A percentile compares a stretch with the other conserved stretches of the same genome.
phyloP scores from a whole-genome alignment of 2,888 invertebrate species.

The Clanis bilineata region DNA sequence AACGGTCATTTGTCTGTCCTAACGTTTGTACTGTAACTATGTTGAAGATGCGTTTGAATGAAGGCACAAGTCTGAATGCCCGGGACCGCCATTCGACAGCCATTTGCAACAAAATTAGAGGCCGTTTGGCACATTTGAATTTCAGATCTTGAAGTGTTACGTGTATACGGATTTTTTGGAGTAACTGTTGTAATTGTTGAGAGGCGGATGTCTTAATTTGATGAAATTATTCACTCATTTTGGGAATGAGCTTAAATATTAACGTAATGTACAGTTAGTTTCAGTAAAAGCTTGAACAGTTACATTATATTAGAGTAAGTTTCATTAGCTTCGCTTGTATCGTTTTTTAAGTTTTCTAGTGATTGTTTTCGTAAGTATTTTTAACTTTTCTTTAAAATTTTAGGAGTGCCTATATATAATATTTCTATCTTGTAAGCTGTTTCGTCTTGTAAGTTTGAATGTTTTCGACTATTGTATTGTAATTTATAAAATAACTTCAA shows the following conservation, averaged over 20 bases:
- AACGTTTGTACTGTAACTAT: slow-evolving; percentile 11
- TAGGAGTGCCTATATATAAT: no score
- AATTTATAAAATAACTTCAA: no score
- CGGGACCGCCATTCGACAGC: neutral
- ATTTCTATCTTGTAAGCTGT: no score
- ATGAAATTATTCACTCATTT: neutral
- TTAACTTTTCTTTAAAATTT: no score
- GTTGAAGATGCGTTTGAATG: slow-evolving; percentile 5
- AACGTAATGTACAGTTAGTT: no score
- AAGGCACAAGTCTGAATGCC: neutral
- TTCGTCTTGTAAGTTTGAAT: no score
- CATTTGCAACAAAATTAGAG: slow-evolving; percentile 6
- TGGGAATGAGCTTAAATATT: neutral
- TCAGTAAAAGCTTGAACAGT: no score
- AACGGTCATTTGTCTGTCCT: slow-evolving; percentile 21
- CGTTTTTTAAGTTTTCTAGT: no score
- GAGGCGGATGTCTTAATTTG: slow-evolving; percentile 23
- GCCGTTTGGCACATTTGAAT: slow-evolving; percentile 6
- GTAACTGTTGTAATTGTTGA: neutral
- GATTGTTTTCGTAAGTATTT: no score
- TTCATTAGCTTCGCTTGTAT: no score
- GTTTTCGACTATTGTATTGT: no score
- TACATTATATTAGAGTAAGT: no score
- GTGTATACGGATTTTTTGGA: slow-evolving; percentile 9
- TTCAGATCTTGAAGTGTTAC: neutral